These are phyloP conservation scores for Macrochelys suwanniensis DNA, from an alignment of 2,797 vertebrate species.

Conservation along the genomic window DNA sequence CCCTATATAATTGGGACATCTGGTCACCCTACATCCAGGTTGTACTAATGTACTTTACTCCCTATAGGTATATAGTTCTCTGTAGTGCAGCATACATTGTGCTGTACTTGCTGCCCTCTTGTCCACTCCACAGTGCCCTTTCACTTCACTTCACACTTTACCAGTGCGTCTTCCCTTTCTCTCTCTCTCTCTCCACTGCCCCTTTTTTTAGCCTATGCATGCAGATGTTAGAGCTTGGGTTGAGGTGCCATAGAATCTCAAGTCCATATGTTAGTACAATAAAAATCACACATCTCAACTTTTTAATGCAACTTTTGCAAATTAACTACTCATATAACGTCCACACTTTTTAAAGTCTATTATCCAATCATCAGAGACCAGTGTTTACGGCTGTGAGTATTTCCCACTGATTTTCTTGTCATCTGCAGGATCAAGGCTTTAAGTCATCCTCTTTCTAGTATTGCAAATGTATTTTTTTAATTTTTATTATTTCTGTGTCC, in stretches of 20 bases:
- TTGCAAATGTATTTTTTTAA: background rate
- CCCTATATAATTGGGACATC: too few species aligned
- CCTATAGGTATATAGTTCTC: background rate
- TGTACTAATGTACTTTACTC: background rate
- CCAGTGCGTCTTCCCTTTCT: background rate
- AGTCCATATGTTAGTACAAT: background rate
- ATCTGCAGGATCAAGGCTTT: background rate
- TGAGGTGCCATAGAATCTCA: constrained; percentile 1
- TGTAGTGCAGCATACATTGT: background rate
- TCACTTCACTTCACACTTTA: background rate
- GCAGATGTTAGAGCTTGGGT: background rate
- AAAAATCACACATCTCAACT: background rate
- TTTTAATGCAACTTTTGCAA: constrained; percentile 12
- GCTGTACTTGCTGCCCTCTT: background rate
- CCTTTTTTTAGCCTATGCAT: background rate
- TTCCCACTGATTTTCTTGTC: background rate
- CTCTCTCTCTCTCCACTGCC: background rate
- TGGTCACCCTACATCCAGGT: background rate
- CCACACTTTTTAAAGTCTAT: background rate
- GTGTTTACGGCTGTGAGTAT: background rate
- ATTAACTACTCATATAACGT: background rate
- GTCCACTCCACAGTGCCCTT: background rate
- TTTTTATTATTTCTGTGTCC: background rate
- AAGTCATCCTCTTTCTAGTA: background rate
- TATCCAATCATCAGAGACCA: background rate